A percentile compares a stretch with the other conserved stretches of the same genome.
Conservation (phyloP, 2,797 vertebrate species). For the Pyrocephalus nanus region DNA sequence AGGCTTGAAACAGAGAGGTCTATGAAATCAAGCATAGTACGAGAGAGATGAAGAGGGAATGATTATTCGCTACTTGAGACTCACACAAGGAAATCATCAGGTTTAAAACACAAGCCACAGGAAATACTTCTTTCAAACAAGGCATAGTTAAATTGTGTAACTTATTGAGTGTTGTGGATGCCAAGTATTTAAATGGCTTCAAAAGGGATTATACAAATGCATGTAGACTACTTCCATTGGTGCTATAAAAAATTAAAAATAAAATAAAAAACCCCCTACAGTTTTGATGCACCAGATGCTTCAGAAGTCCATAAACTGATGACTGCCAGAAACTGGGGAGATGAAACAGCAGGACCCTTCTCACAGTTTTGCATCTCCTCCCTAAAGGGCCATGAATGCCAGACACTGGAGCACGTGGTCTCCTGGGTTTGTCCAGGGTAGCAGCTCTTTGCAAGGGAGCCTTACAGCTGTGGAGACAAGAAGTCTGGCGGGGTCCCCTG, state of each 20-base stretch:
- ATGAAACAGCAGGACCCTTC: background rate
- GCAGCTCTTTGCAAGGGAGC: background rate
- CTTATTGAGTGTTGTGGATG: background rate
- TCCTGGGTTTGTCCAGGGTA: background rate
- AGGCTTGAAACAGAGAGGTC: background rate
- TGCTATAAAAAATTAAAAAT: background rate
- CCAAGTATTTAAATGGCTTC: slow-evolving; percentile 56
- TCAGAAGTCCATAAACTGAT: background rate
- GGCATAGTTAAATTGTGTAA: slow-evolving; percentile 54
- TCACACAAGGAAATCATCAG: slow-evolving; percentile 64
- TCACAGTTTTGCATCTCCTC: background rate
- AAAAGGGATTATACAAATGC: slow-evolving; percentile 40
- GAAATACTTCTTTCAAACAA: slow-evolving; percentile 60
- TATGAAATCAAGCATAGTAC: background rate
- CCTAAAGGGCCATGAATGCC: background rate
- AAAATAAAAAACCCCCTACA: background rate
- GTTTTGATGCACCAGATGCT: slow-evolving; percentile 33
- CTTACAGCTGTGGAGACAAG: background rate
- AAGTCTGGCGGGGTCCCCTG: background rate
- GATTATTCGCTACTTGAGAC: slow-evolving; percentile 12
- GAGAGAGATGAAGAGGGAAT: background rate
- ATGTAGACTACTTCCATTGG: background rate
- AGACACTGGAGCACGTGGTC: background rate
- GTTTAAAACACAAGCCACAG: slow-evolving; percentile 47
- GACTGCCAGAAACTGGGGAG: background rate